Evolutionary conservation across 2,797 vertebrate genomes (phyloP).

Genomic region (Propithecus perrieri): DNA sequence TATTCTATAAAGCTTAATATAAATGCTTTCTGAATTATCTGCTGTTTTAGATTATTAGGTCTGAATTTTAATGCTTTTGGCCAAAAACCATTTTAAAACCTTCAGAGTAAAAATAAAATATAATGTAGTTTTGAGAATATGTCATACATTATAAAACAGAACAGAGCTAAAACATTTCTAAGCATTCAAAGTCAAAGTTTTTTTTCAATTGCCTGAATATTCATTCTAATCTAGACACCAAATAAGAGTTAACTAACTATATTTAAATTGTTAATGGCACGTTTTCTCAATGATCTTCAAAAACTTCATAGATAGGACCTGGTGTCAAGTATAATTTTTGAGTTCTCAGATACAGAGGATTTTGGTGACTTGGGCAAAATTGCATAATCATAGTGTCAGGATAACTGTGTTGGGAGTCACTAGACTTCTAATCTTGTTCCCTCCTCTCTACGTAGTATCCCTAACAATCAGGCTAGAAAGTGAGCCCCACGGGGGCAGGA

Average conservation of each 20-base stretch:
- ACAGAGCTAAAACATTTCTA: constrained; percentile 34
- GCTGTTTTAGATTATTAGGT: constrained; percentile 40
- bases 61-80: constrained; percentile 52
- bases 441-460: too few species aligned
- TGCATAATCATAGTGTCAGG: too few species aligned
- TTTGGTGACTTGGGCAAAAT: background rate
- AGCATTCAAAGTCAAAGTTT: background rate
- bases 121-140: constrained; percentile 44
- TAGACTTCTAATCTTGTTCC: too few species aligned
- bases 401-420: too few species aligned
- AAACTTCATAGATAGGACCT: background rate
- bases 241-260: background rate
- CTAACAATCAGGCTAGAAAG: background rate
- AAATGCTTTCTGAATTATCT: constrained; percentile 57
- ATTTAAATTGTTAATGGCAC: background rate
- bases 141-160: constrained; percentile 32
- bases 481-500: background rate
- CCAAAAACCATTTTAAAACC: constrained; percentile 49
- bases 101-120: constrained; percentile 55
- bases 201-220: background rate
- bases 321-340: background rate
- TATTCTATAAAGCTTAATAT: constrained; percentile 41
- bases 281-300: background rate
- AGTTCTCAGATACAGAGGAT: background rate
- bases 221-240: background rate